These are phyloP conservation scores for Monochamus alternatus DNA, from an alignment of 2,888 invertebrate genomes.

Conservation along the genomic window DNA sequence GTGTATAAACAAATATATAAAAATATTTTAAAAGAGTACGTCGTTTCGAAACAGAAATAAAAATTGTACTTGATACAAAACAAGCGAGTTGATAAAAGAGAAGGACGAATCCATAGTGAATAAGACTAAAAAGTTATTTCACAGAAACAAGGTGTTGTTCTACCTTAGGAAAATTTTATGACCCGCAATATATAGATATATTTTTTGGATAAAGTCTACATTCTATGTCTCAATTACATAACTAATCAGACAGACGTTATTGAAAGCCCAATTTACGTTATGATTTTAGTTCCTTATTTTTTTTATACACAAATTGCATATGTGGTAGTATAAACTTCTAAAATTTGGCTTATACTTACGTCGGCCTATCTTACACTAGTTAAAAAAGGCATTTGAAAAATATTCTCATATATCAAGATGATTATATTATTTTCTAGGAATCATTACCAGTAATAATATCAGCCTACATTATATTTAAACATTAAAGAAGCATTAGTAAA, in stretches of 20 bases:
- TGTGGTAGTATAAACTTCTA: slow-evolving; percentile 46
- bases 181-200: slow-evolving; percentile 24
- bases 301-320: slow-evolving; percentile 36
- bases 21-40: slow-evolving; percentile 27
- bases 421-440: slow-evolving; percentile 67
- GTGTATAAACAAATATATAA: slow-evolving; percentile 25
- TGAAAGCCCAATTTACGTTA: slow-evolving; percentile 61
- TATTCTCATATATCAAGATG: slow-evolving; percentile 63
- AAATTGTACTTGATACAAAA: neutral
- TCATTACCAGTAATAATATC: slow-evolving; percentile 64
- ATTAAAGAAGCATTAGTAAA: slow-evolving; percentile 65
- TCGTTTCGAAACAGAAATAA: slow-evolving; percentile 17
- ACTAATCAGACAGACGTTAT: slow-evolving; percentile 60
- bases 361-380: slow-evolving; percentile 48
- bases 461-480: slow-evolving; percentile 55
- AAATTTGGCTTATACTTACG: slow-evolving; percentile 42
- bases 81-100: neutral
- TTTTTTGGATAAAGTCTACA: slow-evolving; percentile 34
- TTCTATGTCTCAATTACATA: slow-evolving; percentile 35
- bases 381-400: slow-evolving; percentile 69
- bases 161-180: slow-evolving; percentile 28
- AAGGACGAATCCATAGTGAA: slow-evolving; percentile 27
- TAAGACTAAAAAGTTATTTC: slow-evolving; percentile 26
- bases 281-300: slow-evolving; percentile 37
- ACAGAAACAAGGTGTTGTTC: slow-evolving; percentile 35